Evolutionary conservation across 2,113 vertebrate species (phyloP).

Genomic region (Uria aalge): DNA sequence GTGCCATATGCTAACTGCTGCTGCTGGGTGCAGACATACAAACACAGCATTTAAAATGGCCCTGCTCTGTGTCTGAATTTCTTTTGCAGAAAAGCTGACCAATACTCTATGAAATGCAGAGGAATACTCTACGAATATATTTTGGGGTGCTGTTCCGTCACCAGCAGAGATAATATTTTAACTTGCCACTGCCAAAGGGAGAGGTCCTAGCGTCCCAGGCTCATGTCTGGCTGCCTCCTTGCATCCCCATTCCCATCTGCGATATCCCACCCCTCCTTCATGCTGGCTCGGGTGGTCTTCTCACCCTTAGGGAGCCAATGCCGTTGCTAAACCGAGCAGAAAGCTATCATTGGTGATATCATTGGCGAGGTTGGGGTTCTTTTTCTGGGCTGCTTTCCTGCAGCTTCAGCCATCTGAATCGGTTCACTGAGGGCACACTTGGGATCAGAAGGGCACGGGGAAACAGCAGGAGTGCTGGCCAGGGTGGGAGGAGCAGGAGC

Average conservation of each 20-base stretch:
- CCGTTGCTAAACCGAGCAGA: not conserved
- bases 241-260: not conserved
- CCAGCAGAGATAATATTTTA: not conserved
- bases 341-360: not conserved
- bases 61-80: not conserved
- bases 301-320: not conserved
- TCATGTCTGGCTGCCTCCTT: not conserved
- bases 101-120: not conserved
- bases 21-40: not conserved
- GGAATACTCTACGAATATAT: fast-evolving
- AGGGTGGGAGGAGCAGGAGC: not conserved
- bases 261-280: not conserved
- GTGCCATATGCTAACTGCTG: not conserved
- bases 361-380: not conserved
- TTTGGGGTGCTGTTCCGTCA: not conserved
- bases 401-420: not conserved
- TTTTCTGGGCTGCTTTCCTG: not conserved
- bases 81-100: not conserved
- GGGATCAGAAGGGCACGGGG: not conserved
- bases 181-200: not conserved
- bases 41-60: not conserved
- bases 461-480: not conserved
- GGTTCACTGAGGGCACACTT: not conserved
- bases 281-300: not conserved
- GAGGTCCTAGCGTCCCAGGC: fast-evolving